Percentiles rank a stretch among this genome's conserved stretches.
phyloP scores from a whole-genome alignment of 2,113 vertebrate genomes.

The Glaucomys volans region DNA sequence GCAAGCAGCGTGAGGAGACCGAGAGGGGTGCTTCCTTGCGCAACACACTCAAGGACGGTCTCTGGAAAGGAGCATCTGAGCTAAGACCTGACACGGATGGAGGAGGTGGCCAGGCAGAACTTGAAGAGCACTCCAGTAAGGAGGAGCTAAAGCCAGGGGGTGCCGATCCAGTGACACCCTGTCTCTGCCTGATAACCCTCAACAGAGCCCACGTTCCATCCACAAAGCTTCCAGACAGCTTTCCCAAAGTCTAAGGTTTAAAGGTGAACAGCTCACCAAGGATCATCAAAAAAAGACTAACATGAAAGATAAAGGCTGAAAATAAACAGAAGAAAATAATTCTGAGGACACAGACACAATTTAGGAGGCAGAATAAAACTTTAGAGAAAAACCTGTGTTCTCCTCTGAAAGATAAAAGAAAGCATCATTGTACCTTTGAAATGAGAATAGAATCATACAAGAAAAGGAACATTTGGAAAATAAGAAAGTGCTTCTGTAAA shows the following conservation, averaged over 20 bases:
- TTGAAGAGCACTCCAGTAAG: neutral
- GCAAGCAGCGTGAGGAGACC: fast-evolving
- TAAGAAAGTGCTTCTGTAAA: constrained; percentile 42
- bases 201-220: neutral
- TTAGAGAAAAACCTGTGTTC: neutral
- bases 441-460: constrained; percentile 30
- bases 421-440: constrained; percentile 12
- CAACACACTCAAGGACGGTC: neutral
- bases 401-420: constrained; percentile 20
- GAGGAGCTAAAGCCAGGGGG: neutral
- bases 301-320: neutral
- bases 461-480: constrained; percentile 17
- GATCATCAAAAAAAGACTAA: neutral
- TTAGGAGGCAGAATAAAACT: constrained; percentile 22
- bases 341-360: neutral
- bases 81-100: fast-evolving
- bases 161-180: neutral
- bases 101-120: neutral
- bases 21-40: neutral
- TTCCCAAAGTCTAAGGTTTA: neutral
- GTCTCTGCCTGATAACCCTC: neutral
- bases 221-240: neutral
- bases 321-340: neutral
- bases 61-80: neutral
- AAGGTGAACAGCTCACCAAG: neutral